phyloP scores from a whole-genome alignment of 1,140 invertebrate genomes.

The Penaeus vannamei region DNA sequence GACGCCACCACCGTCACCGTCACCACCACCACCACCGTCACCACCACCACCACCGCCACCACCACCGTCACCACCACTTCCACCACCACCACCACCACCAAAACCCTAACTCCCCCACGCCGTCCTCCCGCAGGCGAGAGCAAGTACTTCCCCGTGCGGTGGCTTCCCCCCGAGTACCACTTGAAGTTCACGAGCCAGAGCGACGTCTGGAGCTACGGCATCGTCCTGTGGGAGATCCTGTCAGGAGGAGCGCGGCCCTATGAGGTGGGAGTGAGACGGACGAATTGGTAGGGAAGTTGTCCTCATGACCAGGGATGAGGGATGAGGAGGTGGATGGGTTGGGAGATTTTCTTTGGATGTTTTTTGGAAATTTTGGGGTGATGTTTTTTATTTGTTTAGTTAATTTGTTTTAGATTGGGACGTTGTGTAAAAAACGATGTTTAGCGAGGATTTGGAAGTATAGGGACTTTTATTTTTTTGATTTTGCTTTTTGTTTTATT shows the following conservation, averaged over 20 bases:
- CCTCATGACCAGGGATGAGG: background rate
- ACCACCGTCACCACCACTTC: too few species aligned
- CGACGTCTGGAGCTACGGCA: constrained; percentile 56
- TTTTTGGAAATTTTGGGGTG: too few species aligned
- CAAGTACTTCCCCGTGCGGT: constrained; percentile 45
- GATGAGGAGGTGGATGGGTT: too few species aligned
- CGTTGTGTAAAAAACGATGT: too few species aligned
- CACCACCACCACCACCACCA: background rate
- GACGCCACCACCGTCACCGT: too few species aligned
- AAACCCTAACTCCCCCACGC: background rate
- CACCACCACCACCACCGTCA: too few species aligned
- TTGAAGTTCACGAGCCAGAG: constrained; percentile 43
- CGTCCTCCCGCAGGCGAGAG: constrained; percentile 9
- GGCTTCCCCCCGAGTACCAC: constrained; percentile 44
- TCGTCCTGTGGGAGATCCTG: constrained; percentile 49
- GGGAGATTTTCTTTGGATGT: too few species aligned
- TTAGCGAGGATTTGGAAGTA: too few species aligned
- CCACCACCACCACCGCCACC: background rate
- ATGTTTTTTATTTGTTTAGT: too few species aligned
- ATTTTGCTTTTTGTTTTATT: too few species aligned
- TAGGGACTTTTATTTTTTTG: too few species aligned
- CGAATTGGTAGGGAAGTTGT: background rate
- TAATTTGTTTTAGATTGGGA: too few species aligned
- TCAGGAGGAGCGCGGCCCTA: constrained; percentile 41
- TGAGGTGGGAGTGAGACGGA: background rate